Percentiles rank a stretch among this genome's conserved stretches.
phyloP scores from a whole-genome alignment of 2,888 invertebrate species.

The Drosophila flavopinicola region DNA sequence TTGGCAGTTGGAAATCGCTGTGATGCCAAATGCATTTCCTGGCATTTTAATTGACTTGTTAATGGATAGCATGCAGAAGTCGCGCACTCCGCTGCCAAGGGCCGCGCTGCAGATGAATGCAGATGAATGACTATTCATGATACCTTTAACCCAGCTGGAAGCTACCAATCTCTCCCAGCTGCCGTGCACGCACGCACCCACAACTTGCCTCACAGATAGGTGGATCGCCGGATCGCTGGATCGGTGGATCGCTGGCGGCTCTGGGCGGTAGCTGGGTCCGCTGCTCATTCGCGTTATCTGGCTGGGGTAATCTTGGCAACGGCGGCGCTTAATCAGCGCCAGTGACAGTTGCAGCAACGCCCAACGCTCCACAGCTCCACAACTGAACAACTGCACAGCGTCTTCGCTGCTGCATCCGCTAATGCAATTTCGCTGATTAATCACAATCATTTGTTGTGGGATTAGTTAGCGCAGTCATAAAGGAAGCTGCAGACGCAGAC shows the following conservation, averaged over 20 bases:
- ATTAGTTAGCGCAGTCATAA: slow-evolving; percentile 68
- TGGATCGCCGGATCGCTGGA: neutral
- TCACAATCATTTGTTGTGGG: slow-evolving; percentile 80
- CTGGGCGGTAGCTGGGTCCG: slow-evolving; percentile 19
- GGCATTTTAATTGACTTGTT: slow-evolving; percentile 78
- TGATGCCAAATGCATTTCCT: slow-evolving; percentile 61
- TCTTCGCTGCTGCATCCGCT: slow-evolving; percentile 45
- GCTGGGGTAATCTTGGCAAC: slow-evolving; percentile 53
- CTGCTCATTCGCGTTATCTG: slow-evolving; percentile 50
- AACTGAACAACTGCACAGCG: no score
- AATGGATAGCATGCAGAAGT: slow-evolving; percentile 51
- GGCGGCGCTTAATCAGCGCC: slow-evolving; percentile 73
- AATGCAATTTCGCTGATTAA: slow-evolving; percentile 80
- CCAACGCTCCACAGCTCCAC: slow-evolving; percentile 53
- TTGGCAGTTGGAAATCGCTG: slow-evolving; percentile 23
- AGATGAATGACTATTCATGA: slow-evolving; percentile 50
- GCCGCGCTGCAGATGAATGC: slow-evolving; percentile 38
- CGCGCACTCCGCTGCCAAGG: slow-evolving; percentile 27
- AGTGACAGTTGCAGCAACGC: slow-evolving; percentile 78
- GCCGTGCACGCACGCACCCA: slow-evolving; percentile 73
- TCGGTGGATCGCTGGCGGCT: slow-evolving; percentile 1
- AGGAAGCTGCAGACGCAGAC: slow-evolving; percentile 39
- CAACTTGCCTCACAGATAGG: slow-evolving; percentile 39
- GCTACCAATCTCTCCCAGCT: slow-evolving; percentile 11
- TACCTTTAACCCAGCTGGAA: slow-evolving; percentile 44